A percentile compares a stretch with the other conserved stretches of the same genome.
Evolutionary conservation across 2,797 vertebrate genomes (phyloP).

Genomic region (Microctenopoma lineatum): DNA sequence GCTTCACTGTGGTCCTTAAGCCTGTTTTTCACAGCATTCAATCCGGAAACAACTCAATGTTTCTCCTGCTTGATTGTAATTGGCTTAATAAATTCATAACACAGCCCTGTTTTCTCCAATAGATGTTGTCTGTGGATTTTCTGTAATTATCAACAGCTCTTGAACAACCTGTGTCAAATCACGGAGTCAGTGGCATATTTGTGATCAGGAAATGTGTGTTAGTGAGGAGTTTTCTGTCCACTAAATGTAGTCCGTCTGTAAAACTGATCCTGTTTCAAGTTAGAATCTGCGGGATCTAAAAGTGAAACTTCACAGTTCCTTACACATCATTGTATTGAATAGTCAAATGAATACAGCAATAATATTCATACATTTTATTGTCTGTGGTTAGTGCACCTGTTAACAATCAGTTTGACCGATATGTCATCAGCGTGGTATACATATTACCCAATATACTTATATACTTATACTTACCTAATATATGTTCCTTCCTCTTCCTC

Average conservation of each 20-base stretch:
- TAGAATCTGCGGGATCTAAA: not conserved
- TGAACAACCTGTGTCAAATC: slow-evolving; percentile 26
- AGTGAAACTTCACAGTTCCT: not conserved
- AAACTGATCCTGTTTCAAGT: slow-evolving; percentile 22
- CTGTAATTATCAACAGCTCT: slow-evolving; percentile 34
- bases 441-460: no score
- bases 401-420: not conserved
- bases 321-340: slow-evolving; percentile 14
- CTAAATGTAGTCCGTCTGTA: slow-evolving; percentile 5
- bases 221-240: not conserved
- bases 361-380: not conserved
- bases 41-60: slow-evolving; percentile 14
- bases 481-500: no score
- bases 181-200: slow-evolving; percentile 22
- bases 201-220: slow-evolving; percentile 10
- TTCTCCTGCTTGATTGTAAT: slow-evolving; percentile 19
- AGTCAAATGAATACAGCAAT: no score
- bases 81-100: slow-evolving; percentile 20
- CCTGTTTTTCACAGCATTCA: slow-evolving; percentile 1
- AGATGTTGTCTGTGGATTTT: slow-evolving; percentile 26
- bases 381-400: not conserved
- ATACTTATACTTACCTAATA: no score
- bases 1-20: slow-evolving; percentile 2
- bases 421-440: no score
- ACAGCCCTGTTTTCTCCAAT: slow-evolving; percentile 23